Evolutionary conservation across 2,797 vertebrate species (phyloP), one percentile per base, ranked within the genome.

Genomic region (Coreius guichenoti): DNA sequence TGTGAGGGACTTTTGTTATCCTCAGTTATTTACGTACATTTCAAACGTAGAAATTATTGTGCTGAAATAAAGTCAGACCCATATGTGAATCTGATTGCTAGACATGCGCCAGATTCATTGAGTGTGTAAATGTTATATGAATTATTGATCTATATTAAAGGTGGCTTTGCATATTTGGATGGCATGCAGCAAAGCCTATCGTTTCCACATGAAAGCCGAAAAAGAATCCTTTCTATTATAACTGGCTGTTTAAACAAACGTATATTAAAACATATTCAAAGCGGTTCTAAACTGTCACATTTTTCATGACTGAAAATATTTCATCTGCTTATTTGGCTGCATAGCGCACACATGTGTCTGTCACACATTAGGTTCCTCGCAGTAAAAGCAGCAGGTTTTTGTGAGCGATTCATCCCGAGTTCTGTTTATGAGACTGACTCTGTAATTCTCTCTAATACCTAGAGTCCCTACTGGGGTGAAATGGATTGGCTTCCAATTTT

Each of bases 21-120:
- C 89, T 91, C 80, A 81, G 68, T 92, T 87, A 87, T 90, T 89
- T 92, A 92, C 2, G 26, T 56, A 58, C 12, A 19, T 7, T 69
- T 83, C 45, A 67, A 76, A 54, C 29, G 14, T 76, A 13, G 43
- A 83, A 74, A 83, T 49, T 75, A 23, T 76, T 43, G 23, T 4
- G 1, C 58, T 29, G 73, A 76, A 56, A 54, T 43, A 68, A 76
- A 68, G 61, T 63, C 33, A 54, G 33, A 76, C 3, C 8, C 14
- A 16, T 43, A 11, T 76, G 73, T 54, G 45, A 76, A 29, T 83
- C 70, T 67, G 31, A 74, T 26, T 39, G 70, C 23, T 31, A 88
- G 87, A 89, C 90, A 91, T 90, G 91, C 83, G 72, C 72, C 72
- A 26, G 26, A 49, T 43, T 43, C 26, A 68, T 69, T 51, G 23